Evolutionary conservation across 2,797 vertebrate genomes (phyloP).

Genomic region (Glyptemys insculpta): DNA sequence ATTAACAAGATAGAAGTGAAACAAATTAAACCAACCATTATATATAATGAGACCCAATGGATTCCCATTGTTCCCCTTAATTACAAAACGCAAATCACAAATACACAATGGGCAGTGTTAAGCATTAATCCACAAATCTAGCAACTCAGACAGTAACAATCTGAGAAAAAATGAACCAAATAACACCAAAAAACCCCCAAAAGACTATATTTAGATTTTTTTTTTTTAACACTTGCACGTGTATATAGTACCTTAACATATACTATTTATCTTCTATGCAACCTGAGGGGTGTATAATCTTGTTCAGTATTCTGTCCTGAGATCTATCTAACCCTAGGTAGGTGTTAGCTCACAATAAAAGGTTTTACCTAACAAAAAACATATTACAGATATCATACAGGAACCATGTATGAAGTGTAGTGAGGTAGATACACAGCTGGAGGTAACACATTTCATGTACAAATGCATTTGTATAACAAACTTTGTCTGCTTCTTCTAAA

Average conservation of each 20-base stretch:
- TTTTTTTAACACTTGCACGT: slow-evolving; percentile 40
- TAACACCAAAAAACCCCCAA: slow-evolving; percentile 44
- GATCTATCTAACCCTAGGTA: slow-evolving; percentile 26
- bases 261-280: slow-evolving; percentile 1
- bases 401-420: slow-evolving; percentile 33
- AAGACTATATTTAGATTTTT: slow-evolving; percentile 2
- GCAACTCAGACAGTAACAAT: slow-evolving; percentile 76
- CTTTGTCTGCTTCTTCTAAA: background rate
- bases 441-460: background rate
- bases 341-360: slow-evolving; percentile 39
- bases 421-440: background rate
- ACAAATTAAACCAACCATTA: slow-evolving; percentile 90
- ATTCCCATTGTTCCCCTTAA: slow-evolving; percentile 87
- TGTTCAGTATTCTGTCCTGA: slow-evolving; percentile 31
- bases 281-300: slow-evolving; percentile 52
- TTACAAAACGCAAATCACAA: slow-evolving; percentile 85
- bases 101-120: slow-evolving; percentile 81
- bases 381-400: slow-evolving; percentile 8
- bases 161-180: slow-evolving; percentile 29
- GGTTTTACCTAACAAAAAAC: slow-evolving; percentile 24
- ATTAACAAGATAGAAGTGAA: slow-evolving; percentile 90
- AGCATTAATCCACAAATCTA: slow-evolving; percentile 81
- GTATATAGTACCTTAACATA: slow-evolving; percentile 28
- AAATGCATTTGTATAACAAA: background rate
- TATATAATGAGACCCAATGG: slow-evolving; percentile 85